Conservation (phyloP, 2,888 invertebrate genomes). For the Cheilosia soror region DNA sequence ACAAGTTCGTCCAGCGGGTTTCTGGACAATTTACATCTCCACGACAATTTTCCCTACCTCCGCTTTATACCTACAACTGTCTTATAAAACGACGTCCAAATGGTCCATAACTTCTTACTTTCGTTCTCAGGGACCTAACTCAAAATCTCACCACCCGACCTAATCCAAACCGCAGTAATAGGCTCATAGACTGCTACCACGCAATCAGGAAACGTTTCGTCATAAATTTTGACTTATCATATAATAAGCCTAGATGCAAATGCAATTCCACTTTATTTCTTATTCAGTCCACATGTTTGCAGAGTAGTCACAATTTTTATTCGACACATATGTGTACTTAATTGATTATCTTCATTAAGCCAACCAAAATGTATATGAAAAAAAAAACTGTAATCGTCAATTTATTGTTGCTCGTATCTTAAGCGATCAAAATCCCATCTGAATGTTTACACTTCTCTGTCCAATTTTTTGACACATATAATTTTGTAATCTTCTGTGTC, state of each 20-base stretch:
- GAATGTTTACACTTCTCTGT: slow-evolving; percentile 60
- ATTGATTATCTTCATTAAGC: slow-evolving; percentile 72
- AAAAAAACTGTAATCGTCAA: slow-evolving; percentile 55
- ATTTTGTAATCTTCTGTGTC: slow-evolving; percentile 56
- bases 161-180: neutral
- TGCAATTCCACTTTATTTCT: slow-evolving; percentile 19
- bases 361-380: neutral
- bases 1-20: no score
- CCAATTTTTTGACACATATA: slow-evolving; percentile 64
- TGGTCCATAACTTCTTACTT: neutral
- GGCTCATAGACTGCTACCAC: neutral
- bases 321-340: slow-evolving; percentile 49
- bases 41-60: no score
- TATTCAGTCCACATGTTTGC: slow-evolving; percentile 33
- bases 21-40: no score
- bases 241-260: neutral
- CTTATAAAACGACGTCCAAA: neutral
- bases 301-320: slow-evolving; percentile 39
- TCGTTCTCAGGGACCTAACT: neutral
- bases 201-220: neutral
- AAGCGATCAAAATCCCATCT: slow-evolving; percentile 61
- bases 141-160: no score
- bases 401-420: slow-evolving; percentile 58
- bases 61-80: no score
- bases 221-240: slow-evolving; percentile 19